Evolutionary conservation across 2,888 invertebrate genomes (phyloP), one percentile per base, ranked within the genome.

Genomic region (Lasioglossum malachurum): DNA sequence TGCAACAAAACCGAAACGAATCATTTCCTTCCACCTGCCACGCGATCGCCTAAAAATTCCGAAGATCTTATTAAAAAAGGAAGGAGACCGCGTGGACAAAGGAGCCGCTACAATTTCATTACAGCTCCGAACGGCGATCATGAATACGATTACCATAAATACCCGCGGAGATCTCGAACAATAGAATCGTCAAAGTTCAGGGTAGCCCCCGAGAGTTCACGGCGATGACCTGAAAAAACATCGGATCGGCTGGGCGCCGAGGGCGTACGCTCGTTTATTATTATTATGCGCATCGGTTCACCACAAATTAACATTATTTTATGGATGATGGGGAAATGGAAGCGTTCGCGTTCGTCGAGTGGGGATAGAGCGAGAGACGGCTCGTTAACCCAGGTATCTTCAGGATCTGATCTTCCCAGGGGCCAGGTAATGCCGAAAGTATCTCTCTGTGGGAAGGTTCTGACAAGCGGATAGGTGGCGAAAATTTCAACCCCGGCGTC

Each of bases 401-500:
- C 38, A 87, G 91, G 91, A 94, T 93, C 93, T 93, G 92, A 93
- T 93, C n/a, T 57, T 12, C 92, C 90, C 86, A 41, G 85, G 87
- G 85, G 87, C 80, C 93, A 92, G 93, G 92, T 90, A 91, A 86
- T 86, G 78, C 84, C 60, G 82, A 87, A 88, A 86, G 85, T 88
- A 89, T 89, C 87, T 90, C 87, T 90, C 78, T 84, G 89, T 87
- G 84, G 88, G 77, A 72, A 85, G 81, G 64, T 64, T 74, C 84
- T 87, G 85, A 86, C 88, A 84, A 84, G 82, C 87, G 74, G 82
- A 89, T 86, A 94, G 93, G 93, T 94, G 94, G 94, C 93, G 93
- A 94, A 94, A 94, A 94, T 92, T 88, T 92, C 87, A 88, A 87
- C 87, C 87, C 93, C 92, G 94, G 94, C 94, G 94, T 93, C 94